Evolutionary conservation across 2,888 invertebrate genomes (phyloP).

Genomic region (Campopleginae sp.): DNA sequence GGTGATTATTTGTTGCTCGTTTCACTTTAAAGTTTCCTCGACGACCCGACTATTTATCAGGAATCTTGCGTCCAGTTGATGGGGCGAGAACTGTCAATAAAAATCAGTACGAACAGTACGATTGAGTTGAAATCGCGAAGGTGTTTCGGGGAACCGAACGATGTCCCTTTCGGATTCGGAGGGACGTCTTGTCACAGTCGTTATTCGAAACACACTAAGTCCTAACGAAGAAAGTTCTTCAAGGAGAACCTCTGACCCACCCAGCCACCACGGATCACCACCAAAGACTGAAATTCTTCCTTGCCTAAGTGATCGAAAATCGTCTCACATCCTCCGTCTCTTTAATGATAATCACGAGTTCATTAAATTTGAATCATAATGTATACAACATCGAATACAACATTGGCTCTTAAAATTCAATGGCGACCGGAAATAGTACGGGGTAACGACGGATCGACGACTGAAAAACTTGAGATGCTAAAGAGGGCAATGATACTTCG

Average conservation of each 20-base stretch:
- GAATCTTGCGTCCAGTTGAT: not conserved
- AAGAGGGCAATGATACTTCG: not conserved
- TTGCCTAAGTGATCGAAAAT: slow-evolving; percentile 52
- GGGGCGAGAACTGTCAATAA: not conserved
- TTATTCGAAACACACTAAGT: not conserved
- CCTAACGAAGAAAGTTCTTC: not conserved
- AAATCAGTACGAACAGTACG: not conserved
- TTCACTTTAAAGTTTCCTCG: slow-evolving; percentile 20
- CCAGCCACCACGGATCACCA: slow-evolving; percentile 74
- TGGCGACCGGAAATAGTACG: slow-evolving; percentile 9
- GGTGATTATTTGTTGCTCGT: slow-evolving; percentile 33
- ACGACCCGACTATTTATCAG: not conserved
- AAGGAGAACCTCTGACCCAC: slow-evolving; percentile 71
- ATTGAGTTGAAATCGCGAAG: not conserved
- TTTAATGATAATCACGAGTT: slow-evolving; percentile 17
- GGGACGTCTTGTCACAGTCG: not conserved
- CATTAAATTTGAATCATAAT: slow-evolving; percentile 46
- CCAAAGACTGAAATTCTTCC: slow-evolving; percentile 74
- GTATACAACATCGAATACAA: slow-evolving; percentile 41
- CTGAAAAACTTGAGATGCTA: not conserved
- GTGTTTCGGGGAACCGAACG: not conserved
- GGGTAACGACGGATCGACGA: not conserved
- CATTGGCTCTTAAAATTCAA: slow-evolving; percentile 14
- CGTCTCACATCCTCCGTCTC: slow-evolving; percentile 68
- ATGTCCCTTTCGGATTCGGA: not conserved